A percentile compares a stretch with the other conserved stretches of the same genome.
Conservation (phyloP, 2,113 vertebrate genomes). For the Piaya cayana region DNA sequence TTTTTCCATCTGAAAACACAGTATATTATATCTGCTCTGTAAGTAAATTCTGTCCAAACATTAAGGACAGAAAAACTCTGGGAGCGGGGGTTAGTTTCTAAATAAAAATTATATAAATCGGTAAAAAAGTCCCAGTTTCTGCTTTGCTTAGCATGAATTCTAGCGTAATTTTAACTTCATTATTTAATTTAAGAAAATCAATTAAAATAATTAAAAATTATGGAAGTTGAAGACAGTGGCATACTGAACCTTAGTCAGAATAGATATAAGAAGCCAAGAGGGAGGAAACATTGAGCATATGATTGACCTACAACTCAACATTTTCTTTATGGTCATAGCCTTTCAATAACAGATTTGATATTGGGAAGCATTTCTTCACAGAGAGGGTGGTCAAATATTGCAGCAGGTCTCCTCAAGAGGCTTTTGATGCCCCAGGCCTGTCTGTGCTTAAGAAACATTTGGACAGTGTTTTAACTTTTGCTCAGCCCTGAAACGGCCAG, state of each 20-base stretch:
- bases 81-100: background rate
- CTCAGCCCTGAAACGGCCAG: background rate
- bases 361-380: background rate
- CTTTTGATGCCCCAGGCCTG: background rate
- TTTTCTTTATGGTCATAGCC: background rate
- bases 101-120: background rate
- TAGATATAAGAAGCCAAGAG: background rate
- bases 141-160: background rate
- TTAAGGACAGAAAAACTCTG: background rate
- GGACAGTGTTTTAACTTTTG: background rate
- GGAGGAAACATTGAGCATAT: background rate
- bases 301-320: background rate
- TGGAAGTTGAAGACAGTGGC: background rate
- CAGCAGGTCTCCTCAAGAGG: background rate
- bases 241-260: background rate
- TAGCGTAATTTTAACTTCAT: background rate
- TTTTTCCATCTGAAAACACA: background rate
- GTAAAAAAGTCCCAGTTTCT: background rate
- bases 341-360: background rate
- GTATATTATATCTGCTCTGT: background rate
- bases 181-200: background rate
- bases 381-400: background rate
- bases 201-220: background rate
- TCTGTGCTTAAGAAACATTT: background rate
- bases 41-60: background rate